These are phyloP conservation scores for Ericerus pela DNA, from an alignment of 1,140 invertebrate genomes.

Conservation along the genomic window DNA sequence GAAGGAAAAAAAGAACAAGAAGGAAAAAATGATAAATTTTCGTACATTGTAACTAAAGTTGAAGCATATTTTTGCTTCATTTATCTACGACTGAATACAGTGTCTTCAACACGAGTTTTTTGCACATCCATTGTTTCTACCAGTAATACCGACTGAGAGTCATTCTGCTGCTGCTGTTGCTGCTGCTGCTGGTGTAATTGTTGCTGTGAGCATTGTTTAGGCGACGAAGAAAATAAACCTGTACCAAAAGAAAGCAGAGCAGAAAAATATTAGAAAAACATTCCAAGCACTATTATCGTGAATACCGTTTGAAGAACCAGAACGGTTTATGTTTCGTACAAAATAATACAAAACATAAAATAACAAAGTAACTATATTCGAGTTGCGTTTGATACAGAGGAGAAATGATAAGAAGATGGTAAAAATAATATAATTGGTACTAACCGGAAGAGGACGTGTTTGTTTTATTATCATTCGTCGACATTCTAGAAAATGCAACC, in stretches of 20 bases:
- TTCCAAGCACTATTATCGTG: no score
- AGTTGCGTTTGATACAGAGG: no score
- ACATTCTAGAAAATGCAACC: slow-evolving; percentile 68
- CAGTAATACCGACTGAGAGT: background rate
- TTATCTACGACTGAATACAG: slow-evolving; percentile 6
- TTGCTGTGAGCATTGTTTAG: slow-evolving; percentile 1
- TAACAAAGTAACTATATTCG: no score
- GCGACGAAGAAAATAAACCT: slow-evolving; percentile 2
- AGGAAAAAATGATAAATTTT: background rate
- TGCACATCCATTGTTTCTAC: background rate
- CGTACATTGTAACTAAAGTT: no score
- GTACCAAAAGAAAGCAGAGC: background rate
- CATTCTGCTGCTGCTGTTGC: background rate
- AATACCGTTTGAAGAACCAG: no score
- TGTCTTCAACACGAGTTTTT: background rate
- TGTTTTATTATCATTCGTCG: slow-evolving; percentile 28
- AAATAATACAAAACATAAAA: no score
- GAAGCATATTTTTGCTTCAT: background rate
- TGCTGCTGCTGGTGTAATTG: background rate
- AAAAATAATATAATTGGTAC: background rate
- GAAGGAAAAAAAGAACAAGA: background rate
- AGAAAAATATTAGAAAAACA: no score
- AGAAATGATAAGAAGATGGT: no score
- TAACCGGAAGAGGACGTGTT: slow-evolving; percentile 21
- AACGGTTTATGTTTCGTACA: no score